phyloP scores from a whole-genome alignment of 2,797 vertebrate species.

The Coilia nasus region DNA sequence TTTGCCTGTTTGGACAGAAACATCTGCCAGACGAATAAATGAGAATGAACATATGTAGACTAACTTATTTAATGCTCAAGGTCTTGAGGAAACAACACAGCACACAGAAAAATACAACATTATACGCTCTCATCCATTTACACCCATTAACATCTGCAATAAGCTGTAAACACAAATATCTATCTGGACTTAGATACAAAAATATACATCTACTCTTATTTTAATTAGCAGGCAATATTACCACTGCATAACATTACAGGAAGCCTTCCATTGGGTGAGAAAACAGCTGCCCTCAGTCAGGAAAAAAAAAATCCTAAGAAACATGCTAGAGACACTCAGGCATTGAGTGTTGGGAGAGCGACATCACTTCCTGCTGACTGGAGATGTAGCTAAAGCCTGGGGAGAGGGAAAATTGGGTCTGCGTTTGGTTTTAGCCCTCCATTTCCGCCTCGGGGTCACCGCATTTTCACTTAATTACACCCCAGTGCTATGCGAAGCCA shows the following conservation, averaged over 20 bases:
- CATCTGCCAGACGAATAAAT: neutral
- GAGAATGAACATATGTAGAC: neutral
- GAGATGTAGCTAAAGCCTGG: slow-evolving; percentile 31
- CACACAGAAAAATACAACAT: neutral
- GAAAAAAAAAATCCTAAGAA: slow-evolving; percentile 30
- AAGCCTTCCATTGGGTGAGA: neutral
- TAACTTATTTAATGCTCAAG: neutral
- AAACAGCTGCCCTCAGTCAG: no score
- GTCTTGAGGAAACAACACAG: neutral
- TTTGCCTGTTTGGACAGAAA: neutral
- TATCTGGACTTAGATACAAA: no score
- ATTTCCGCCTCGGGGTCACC: slow-evolving; percentile 45
- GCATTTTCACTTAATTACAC: slow-evolving; percentile 54
- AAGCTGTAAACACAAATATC: neutral
- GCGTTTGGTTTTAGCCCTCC: slow-evolving; percentile 26
- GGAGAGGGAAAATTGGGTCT: slow-evolving; percentile 43
- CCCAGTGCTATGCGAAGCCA: slow-evolving; percentile 31
- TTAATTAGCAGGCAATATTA: neutral
- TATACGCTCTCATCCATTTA: neutral
- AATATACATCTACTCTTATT: no score
- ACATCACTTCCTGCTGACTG: slow-evolving; percentile 38
- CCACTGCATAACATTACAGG: neutral
- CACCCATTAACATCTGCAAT: neutral
- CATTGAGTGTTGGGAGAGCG: slow-evolving; percentile 24
- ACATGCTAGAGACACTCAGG: slow-evolving; percentile 32